Conservation (phyloP, 2,113 vertebrate species). For the Corythoichthys haematopterus region DNA sequence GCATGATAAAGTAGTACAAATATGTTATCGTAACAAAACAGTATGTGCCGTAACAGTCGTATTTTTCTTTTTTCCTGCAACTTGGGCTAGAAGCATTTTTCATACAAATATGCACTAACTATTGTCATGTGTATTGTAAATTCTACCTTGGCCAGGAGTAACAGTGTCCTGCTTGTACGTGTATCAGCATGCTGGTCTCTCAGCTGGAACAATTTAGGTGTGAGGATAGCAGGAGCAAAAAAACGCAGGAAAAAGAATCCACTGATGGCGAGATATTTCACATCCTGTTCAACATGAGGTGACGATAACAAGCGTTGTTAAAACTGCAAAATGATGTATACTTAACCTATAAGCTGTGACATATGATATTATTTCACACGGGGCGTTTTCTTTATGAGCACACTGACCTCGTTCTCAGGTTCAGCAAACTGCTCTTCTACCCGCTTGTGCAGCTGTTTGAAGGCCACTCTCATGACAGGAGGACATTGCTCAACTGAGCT, state of each 20-base stretch:
- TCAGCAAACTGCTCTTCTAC: slow-evolving; percentile 79
- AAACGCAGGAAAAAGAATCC: slow-evolving; percentile 89
- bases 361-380: background rate
- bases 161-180: slow-evolving; percentile 80
- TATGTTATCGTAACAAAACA: too few relatives aligned
- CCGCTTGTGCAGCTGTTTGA: slow-evolving; percentile 79
- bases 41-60: too few relatives aligned
- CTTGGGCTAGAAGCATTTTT: background rate
- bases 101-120: background rate
- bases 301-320: background rate
- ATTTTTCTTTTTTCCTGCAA: background rate
- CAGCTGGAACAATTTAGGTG: slow-evolving; percentile 86
- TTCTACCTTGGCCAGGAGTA: slow-evolving; percentile 86
- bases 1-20: too few relatives aligned
- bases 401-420: slow-evolving; percentile 75
- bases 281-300: slow-evolving; percentile 69
- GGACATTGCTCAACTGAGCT: slow-evolving; percentile 80
- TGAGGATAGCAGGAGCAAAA: slow-evolving; percentile 84
- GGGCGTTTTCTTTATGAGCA: background rate
- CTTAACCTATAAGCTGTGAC: background rate
- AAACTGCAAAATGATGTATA: background rate
- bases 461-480: slow-evolving; percentile 77
- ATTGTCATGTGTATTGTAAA: slow-evolving; percentile 10
- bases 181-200: slow-evolving; percentile 83
- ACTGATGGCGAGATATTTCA: slow-evolving; percentile 82